Base-by-base conservation (phyloP, 2,797 vertebrate species). In the Phaenicophaeus curvirostris region DNA sequence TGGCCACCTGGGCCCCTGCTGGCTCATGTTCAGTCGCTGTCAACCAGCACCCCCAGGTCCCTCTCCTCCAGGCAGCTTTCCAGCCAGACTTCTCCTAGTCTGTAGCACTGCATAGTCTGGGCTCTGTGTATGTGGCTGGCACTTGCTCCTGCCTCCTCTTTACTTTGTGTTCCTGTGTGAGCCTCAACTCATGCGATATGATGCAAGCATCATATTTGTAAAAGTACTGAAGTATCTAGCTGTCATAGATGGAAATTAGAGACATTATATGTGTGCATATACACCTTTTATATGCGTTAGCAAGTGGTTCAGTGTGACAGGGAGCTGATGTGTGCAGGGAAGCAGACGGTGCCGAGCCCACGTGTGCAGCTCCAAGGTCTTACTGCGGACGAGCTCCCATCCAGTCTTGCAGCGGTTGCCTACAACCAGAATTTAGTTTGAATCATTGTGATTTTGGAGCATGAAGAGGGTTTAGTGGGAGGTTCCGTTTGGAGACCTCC, bases 301-400 rank as follows among this genome's bases (percentile, higher is more conserved):
- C 41, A 20, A 68, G 81, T 0, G 2, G 31, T 42, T 90, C 67
- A 54, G 66, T 33, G 14, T 35, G 15, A 5, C 19, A 30, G n/a
- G 42, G 59, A 78, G 15, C 25, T 0, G 1, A 15, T 61, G 74
- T 6, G 31, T 20, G 9, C 11, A 55, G 61, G 27, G 42, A 62
- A 44, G 55, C 68, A 68, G 62, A 62, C 0, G 2, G 25, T 27
- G 57, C 50, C 0, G 1, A 75, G 63, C 25, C n/a, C 2, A 1
- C 0, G 0, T n/a, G 18, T n/a, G 27, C 5, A 37, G 14, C 33
- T 53, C 14, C 2, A 4, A 41, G 18, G 15, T 67, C 35, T 27
- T 37, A 5, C 19, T 44, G 30, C 0, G 2, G 55, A 55, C 0
- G 5, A 62, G 48, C 51, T 77, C 58, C n/a, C 28, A 11, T 58